Percentiles rank a stretch among this genome's conserved stretches.
phyloP scores from a whole-genome alignment of 2,113 vertebrate genomes.

The Sturnus vulgaris region DNA sequence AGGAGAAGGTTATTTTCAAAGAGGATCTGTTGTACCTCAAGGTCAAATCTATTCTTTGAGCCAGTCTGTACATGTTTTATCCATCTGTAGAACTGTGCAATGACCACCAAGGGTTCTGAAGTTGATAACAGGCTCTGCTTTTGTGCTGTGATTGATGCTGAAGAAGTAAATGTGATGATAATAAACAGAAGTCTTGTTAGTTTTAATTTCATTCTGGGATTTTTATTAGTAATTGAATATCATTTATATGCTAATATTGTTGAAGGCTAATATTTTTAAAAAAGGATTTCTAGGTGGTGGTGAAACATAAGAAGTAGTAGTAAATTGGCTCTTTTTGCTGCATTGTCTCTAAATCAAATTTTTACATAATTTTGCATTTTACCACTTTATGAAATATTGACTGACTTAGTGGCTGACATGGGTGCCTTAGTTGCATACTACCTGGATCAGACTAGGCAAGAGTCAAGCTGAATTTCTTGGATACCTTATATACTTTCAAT shows the following conservation, averaged over 20 bases:
- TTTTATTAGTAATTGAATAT: neutral
- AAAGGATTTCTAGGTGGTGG: neutral
- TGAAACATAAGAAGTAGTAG: neutral
- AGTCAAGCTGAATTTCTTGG: neutral
- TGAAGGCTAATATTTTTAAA: neutral
- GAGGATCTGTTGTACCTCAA: neutral
- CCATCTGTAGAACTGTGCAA: neutral
- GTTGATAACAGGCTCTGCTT: neutral
- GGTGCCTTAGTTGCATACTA: neutral
- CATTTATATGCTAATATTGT: neutral
- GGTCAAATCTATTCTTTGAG: constrained; percentile 50
- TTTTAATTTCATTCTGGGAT: neutral
- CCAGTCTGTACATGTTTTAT: neutral
- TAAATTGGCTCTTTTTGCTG: neutral
- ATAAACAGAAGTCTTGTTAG: neutral
- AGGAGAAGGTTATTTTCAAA: constrained; percentile 43
- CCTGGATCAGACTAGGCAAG: neutral
- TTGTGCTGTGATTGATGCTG: neutral
- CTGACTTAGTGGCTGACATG: neutral
- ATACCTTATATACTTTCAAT: neutral
- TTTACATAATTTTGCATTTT: neutral
- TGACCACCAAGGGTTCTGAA: neutral
- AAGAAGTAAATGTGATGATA: neutral
- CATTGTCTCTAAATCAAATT: neutral
- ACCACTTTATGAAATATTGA: neutral